Base-by-base conservation (phyloP, 2,113 vertebrate species). In the Eurypyga helias region DNA sequence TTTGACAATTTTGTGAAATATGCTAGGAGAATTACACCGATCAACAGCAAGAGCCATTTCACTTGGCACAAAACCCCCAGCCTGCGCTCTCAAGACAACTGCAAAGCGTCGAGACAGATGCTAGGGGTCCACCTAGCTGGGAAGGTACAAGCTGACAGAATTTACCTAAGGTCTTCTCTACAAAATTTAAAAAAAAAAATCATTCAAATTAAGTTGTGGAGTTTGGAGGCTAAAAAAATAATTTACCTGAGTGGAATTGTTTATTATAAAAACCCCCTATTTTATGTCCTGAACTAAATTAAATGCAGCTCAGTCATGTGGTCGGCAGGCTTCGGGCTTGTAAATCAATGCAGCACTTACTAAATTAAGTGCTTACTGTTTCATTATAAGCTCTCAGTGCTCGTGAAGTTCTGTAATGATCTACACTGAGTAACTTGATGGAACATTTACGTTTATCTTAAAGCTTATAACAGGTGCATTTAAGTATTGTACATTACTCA, bases 381-480 rank as follows among this genome's bases (percentile, higher is more conserved):
- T 93, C 25, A 24, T 91, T 94, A 91, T 61, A 73, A 76, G 20
- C 26, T 93, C 60, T 93, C 1, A 0, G 17, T 84, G 21, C 85
- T 73, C 4, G 4, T 36, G 60, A 81, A n/a, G 29, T 79, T 83
- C 65, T 89, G 12, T 64, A 62, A 38, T 5, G 2, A 69, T 86
- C 55, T 75, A 41, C 38, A 6, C 60, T 3, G 2, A 72, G 31
- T 71, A 65, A 82, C 41, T 65, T 57, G 61, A 48, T 90, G 51
- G 55, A 95, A 83, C 36, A n/a, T 94, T 89, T 67, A 33, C 51
- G 34, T 81, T 84, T 94, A 64, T 87, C 87, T 93, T 85, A 69
- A 82, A 79, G 52, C 36, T 89, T 94, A 23, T 84, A 75, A 60
- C 51, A 65, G 86, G 57, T 94, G 38, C 57, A 6, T 83, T 82